These are phyloP conservation scores for Calidris pygmaea DNA, from an alignment of 2,113 vertebrate species.

Conservation along the genomic window DNA sequence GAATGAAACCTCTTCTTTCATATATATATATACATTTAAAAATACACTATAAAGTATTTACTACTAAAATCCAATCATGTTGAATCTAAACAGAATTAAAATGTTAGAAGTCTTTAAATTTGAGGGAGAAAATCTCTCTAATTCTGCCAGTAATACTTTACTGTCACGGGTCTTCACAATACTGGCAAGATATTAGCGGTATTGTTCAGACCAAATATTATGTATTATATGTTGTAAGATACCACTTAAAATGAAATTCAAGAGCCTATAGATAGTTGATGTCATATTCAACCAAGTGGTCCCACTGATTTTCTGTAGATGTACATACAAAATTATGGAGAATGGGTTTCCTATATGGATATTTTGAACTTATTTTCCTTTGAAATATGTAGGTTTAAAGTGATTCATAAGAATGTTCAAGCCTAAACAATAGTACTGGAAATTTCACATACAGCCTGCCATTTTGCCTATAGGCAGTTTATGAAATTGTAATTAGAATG, in stretches of 20 bases:
- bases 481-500: constrained; percentile 25
- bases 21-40: neutral
- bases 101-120: neutral
- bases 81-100: neutral
- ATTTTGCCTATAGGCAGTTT: constrained; percentile 31
- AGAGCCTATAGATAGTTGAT: neutral
- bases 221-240: neutral
- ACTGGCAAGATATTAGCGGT: neutral
- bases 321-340: neutral
- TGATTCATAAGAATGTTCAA: constrained; percentile 3
- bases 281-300: neutral
- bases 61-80: neutral
- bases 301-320: neutral
- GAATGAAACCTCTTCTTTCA: constrained; percentile 25
- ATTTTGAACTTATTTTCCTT: neutral
- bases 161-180: neutral
- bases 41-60: neutral
- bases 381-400: neutral
- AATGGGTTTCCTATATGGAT: neutral
- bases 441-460: neutral
- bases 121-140: neutral
- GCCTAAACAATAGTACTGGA: neutral
- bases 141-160: neutral
- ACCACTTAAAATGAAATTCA: neutral
- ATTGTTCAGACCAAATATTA: neutral